Conservation (phyloP, 92 coral and sea anemone genomes). For the Epizoanthus ramosus region DNA sequence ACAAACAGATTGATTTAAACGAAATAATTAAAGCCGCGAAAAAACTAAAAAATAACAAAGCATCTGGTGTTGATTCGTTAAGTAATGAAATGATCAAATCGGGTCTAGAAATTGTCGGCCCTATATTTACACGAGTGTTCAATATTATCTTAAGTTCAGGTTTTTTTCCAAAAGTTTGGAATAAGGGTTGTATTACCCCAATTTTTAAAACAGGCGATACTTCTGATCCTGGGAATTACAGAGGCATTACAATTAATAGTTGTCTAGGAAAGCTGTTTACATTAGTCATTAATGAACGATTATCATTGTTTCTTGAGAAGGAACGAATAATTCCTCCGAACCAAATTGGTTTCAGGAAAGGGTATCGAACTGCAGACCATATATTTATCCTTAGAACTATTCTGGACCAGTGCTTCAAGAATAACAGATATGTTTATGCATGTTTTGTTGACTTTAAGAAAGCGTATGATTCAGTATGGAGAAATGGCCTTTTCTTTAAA, state of each 20-base stretch:
- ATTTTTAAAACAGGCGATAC: conserved; percentile 2
- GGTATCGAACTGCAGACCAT: conserved; percentile 34
- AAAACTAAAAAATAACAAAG: too few relatives aligned
- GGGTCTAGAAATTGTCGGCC: not conserved
- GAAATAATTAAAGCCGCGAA: not conserved
- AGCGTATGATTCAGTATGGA: conserved; percentile 43
- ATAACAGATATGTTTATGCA: conserved; percentile 9
- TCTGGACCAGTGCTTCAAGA: conserved; percentile 5
- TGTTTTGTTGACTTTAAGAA: conserved; percentile 46
- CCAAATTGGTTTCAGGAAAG: conserved; percentile 40
- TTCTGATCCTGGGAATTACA: conserved; percentile 4
- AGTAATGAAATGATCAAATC: conserved; percentile 21
- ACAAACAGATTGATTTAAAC: not conserved
- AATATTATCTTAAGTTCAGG: not conserved
- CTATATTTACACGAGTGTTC: not conserved
- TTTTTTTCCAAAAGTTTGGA: conserved; percentile 7
- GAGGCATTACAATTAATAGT: not conserved
- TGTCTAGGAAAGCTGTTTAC: conserved; percentile 1
- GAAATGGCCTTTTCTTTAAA: conserved; percentile 38
- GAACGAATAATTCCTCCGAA: not conserved
- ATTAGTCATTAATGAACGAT: conserved; percentile 10
- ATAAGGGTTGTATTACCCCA: conserved; percentile 7
- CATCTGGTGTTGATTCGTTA: not conserved
- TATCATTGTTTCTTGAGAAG: not conserved
- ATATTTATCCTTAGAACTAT: conserved; percentile 29